Base-by-base conservation (phyloP, 2,797 vertebrate genomes). In the Oryzias dopingdopingensis region DNA sequence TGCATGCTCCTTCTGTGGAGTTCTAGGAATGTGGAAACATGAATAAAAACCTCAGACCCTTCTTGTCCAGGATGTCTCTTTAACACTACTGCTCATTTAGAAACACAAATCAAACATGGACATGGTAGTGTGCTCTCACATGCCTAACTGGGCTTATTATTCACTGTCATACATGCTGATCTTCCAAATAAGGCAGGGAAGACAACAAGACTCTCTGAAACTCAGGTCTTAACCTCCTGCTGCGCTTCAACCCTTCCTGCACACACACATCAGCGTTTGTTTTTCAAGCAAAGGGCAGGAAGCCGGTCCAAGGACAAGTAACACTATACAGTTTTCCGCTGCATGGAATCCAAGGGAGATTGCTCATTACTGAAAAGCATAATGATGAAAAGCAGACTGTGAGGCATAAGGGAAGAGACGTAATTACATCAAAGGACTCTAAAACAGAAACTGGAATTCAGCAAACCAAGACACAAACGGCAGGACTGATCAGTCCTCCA, bases 161-260 rank as follows among this genome's bases (percentile, higher is more conserved):
- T 71, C 58, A 22, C 63, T 60, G 70, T 52, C 59, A 49, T 29
- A 58, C 64, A 75, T 77, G 72, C 80, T 41, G 22, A 43, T 51
- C 63, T 72, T 55, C 75, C 89, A 85, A 88, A 89, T 89, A 82
- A 90, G 89, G 86, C 80, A 89, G 65, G 62, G 65, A 88, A 75
- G 83, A 88, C 86, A 87, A 87, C 76, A 78, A 64, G 71, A 76
- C 65, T 78, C 74, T 59, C 70, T 80, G 80, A 66, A 73, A 85
- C 81, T 80, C 68, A 72, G 83, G 86, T 83, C 83, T 76, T 81
- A 76, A 66, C 70, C 81, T 73, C 82, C 81, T 29, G 57, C 77
- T 71, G 83, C 51, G 74, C 57, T 60, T 79, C 74, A 72, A 59
- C 62, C 14, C 69, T 42, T 64, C 16, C 20, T 49, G 42, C 23